A percentile compares a stretch with the other conserved stretches of the same genome.
phyloP scores from a whole-genome alignment of 2,797 vertebrate genomes.

The Scolopax rusticola region DNA sequence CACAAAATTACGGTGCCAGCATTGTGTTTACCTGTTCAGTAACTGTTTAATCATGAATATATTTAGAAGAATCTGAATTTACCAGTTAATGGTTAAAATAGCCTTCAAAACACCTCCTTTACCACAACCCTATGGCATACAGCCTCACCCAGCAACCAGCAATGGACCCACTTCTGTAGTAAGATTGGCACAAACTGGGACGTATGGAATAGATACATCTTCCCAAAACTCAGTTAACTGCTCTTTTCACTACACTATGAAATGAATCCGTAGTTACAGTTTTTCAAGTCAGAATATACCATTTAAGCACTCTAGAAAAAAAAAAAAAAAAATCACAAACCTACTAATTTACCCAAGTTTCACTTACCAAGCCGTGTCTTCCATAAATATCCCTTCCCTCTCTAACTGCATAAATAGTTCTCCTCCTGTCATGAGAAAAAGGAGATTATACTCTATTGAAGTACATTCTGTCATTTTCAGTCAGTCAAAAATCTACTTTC shows the following conservation, averaged over 20 bases:
- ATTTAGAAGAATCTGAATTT: not conserved
- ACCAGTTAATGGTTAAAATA: not conserved
- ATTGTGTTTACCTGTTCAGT: not conserved
- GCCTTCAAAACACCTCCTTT: not conserved
- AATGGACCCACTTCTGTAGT: not conserved
- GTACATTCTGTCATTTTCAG: conserved; percentile 10
- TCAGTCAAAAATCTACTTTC: not conserved
- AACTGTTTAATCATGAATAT: not conserved
- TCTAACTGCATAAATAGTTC: conserved; percentile 99
- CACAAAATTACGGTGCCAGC: not conserved
- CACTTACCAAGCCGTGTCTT: conserved; percentile 98
- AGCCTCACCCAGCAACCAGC: not conserved
- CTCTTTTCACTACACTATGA: not conserved
- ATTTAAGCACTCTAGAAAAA: not conserved
- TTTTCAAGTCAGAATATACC: not conserved
- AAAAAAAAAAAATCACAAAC: not conserved
- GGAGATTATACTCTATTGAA: conserved; percentile 21
- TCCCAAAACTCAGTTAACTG: not conserved
- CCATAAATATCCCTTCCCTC: conserved; percentile 99
- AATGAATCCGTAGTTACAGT: not conserved
- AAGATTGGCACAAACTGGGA: not conserved
- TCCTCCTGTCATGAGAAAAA: conserved; percentile 85
- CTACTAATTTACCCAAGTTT: conserved; percentile 52
- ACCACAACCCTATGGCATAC: not conserved
- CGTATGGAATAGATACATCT: not conserved